Conservation (phyloP, 30 jellyfish, hydroid and myxozoan species). For the Hydra vulgaris region DNA sequence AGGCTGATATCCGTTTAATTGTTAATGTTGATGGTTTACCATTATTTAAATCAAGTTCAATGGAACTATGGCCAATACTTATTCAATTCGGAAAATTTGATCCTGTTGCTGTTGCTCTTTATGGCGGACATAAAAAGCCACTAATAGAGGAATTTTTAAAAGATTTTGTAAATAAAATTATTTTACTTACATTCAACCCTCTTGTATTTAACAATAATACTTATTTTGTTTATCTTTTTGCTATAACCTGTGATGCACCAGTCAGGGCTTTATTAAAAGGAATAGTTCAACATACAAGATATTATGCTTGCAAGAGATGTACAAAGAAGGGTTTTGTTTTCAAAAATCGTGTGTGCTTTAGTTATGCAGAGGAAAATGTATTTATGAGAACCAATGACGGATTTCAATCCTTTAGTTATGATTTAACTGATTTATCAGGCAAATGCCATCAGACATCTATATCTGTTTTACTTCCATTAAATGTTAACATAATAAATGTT, state of each 20-base stretch:
- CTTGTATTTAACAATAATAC: not conserved
- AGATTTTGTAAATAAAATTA: not conserved
- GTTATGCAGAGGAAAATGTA: not conserved
- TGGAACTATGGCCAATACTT: conserved; percentile 5
- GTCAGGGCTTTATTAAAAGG: no score
- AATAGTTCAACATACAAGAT: no score
- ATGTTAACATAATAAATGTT: not conserved
- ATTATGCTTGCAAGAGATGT: no score
- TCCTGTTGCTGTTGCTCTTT: conserved; percentile 8
- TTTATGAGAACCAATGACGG: not conserved
- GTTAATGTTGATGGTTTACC: not conserved
- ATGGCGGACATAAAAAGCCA: conserved; percentile 7
- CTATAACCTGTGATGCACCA: no score
- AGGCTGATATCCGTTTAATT: not conserved
- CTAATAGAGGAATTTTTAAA: not conserved
- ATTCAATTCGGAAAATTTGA: not conserved
- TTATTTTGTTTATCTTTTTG: not conserved
- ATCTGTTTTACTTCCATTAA: not conserved
- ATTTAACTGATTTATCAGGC: not conserved
- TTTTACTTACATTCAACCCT: not conserved
- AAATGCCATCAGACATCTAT: not conserved
- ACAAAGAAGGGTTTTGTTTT: no score
- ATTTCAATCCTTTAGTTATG: not conserved
- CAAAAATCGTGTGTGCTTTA: no score
- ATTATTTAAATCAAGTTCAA: not conserved